phyloP scores from a whole-genome alignment of 2,797 vertebrate genomes.

The Scarus forsteni region DNA sequence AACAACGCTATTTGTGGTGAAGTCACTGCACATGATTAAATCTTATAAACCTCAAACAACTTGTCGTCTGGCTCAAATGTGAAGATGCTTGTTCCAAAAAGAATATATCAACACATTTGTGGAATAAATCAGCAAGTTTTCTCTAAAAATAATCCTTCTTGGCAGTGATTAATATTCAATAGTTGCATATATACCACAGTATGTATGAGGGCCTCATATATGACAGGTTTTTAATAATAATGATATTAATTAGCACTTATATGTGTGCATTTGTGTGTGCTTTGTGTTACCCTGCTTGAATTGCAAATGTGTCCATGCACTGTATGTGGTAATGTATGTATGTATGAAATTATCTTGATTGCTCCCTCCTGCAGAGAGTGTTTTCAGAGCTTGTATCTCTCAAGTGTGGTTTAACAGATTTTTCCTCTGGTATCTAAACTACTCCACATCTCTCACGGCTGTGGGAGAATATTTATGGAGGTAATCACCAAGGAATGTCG shows the following conservation, averaged over 20 bases:
- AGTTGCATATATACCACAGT: background rate
- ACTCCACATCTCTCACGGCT: background rate
- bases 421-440: background rate
- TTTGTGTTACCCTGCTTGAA: constrained; percentile 5
- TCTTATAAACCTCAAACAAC: too few species aligned
- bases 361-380: constrained; percentile 19
- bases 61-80: too few species aligned
- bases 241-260: constrained; percentile 45
- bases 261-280: constrained; percentile 1
- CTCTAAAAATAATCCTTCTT: background rate
- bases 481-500: background rate
- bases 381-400: constrained; percentile 31
- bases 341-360: constrained; percentile 49
- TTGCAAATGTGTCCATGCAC: constrained; percentile 17
- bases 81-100: too few species aligned
- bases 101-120: too few species aligned
- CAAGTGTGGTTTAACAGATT: constrained; percentile 2
- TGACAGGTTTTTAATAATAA: constrained; percentile 39
- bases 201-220: constrained; percentile 20
- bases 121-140: too few species aligned
- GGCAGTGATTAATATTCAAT: constrained; percentile 14
- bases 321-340: constrained; percentile 17
- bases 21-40: too few species aligned
- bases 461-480: background rate
- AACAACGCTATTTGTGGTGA: too few species aligned